Evolutionary conservation across 2,113 vertebrate genomes (phyloP).

Genomic region (Climacteris rufus): DNA sequence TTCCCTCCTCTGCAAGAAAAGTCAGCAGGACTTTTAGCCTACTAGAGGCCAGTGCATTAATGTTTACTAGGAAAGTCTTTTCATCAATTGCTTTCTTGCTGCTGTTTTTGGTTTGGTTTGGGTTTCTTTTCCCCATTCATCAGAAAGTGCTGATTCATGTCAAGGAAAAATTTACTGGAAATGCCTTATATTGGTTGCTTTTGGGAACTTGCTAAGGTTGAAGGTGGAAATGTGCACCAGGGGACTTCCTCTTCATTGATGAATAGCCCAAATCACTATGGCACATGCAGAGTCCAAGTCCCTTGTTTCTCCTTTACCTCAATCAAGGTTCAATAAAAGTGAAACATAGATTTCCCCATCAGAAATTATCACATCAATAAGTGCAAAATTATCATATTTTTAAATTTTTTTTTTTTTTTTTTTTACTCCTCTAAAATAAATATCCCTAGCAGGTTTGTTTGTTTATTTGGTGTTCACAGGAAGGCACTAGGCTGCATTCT

Average conservation of each 20-base stretch:
- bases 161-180: background rate
- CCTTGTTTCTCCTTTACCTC: background rate
- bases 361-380: background rate
- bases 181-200: background rate
- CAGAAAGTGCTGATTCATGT: background rate
- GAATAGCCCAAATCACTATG: background rate
- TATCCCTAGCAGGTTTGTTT: background rate
- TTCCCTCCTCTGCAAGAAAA: background rate
- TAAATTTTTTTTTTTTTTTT: background rate
- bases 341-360: background rate
- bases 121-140: rapidly evolving
- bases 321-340: background rate
- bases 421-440: background rate
- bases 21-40: background rate
- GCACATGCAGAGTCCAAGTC: background rate
- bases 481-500: background rate
- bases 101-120: background rate
- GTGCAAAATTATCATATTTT: background rate
- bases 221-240: background rate
- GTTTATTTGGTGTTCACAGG: background rate
- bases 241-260: background rate
- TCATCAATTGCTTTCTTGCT: background rate
- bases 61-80: background rate
- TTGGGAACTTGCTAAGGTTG: background rate
- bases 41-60: background rate